These are phyloP conservation scores for Rachycentron canadum DNA, from an alignment of 2,797 vertebrate genomes.

Conservation along the genomic window DNA sequence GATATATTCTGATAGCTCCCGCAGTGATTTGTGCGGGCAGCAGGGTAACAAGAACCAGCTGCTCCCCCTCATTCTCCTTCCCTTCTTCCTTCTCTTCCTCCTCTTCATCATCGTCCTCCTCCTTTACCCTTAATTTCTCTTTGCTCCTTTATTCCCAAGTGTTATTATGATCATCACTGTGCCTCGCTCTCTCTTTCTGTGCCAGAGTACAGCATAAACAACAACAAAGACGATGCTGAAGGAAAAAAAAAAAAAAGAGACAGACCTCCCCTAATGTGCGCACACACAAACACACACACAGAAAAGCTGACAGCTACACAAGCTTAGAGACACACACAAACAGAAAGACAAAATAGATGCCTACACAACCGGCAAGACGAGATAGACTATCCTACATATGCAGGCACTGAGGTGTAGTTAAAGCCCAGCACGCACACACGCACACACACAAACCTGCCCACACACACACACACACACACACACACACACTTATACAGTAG, in stretches of 20 bases:
- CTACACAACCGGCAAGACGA: slow-evolving; percentile 43
- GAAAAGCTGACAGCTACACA: slow-evolving; percentile 28
- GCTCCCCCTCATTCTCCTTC: slow-evolving; percentile 61
- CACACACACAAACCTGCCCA: too few relatives aligned
- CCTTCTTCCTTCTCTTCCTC: slow-evolving; percentile 31
- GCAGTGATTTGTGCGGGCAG: slow-evolving; percentile 66
- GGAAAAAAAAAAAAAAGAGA: slow-evolving; percentile 14
- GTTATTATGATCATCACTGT: slow-evolving; percentile 61
- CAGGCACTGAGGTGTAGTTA: slow-evolving; percentile 54
- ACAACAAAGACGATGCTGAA: slow-evolving; percentile 40
- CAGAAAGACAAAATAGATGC: slow-evolving; percentile 43
- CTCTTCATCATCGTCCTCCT: slow-evolving; percentile 16
- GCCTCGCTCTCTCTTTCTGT: slow-evolving; percentile 43
- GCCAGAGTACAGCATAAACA: slow-evolving; percentile 54
- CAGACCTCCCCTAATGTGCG: slow-evolving; percentile 17
- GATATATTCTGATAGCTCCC: slow-evolving; percentile 65
- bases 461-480: slow-evolving; percentile 1
- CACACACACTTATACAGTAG: slow-evolving; percentile 14
- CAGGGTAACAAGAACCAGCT: slow-evolving; percentile 72
- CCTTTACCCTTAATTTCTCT: slow-evolving; percentile 46
- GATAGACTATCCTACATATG: slow-evolving; percentile 37
- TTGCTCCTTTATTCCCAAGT: slow-evolving; percentile 41
- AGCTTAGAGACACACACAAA: slow-evolving; percentile 17
- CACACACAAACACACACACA: neutral
- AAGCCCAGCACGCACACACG: too few relatives aligned